phyloP scores from a whole-genome alignment of 2,113 vertebrate genomes.

The Zosterops lateralis region DNA sequence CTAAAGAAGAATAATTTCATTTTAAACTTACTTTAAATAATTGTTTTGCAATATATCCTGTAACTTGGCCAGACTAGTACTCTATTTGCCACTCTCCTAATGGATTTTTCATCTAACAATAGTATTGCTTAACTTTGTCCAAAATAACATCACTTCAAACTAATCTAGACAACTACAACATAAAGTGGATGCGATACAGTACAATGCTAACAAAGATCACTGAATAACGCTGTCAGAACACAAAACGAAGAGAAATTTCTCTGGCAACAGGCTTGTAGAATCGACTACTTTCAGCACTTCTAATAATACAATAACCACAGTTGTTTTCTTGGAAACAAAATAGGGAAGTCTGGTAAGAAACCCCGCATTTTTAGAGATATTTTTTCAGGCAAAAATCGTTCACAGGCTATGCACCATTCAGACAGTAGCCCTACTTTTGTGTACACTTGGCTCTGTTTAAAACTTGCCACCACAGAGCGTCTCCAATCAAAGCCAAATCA shows the following conservation, averaged over 20 bases:
- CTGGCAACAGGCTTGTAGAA: background rate
- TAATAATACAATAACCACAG: background rate
- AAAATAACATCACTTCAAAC: background rate
- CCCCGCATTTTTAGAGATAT: background rate
- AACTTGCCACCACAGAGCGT: background rate
- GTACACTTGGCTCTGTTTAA: background rate
- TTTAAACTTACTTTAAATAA: background rate
- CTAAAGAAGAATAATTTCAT: background rate
- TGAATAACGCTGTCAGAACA: background rate
- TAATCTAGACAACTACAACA: background rate
- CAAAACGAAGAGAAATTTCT: background rate
- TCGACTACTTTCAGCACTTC: background rate
- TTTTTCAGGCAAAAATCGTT: background rate
- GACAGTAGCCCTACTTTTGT: background rate
- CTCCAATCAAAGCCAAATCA: accelerated
- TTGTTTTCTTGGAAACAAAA: background rate
- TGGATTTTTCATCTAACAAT: background rate
- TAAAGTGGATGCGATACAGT: background rate
- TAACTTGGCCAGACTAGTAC: background rate
- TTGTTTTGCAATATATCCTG: background rate
- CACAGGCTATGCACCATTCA: too few relatives aligned
- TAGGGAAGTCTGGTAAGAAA: background rate
- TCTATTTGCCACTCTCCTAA: background rate
- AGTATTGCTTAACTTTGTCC: background rate
- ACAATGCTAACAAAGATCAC: background rate